Base-by-base conservation (phyloP, 2,797 vertebrate species). In the Chromobotia macracanthus region DNA sequence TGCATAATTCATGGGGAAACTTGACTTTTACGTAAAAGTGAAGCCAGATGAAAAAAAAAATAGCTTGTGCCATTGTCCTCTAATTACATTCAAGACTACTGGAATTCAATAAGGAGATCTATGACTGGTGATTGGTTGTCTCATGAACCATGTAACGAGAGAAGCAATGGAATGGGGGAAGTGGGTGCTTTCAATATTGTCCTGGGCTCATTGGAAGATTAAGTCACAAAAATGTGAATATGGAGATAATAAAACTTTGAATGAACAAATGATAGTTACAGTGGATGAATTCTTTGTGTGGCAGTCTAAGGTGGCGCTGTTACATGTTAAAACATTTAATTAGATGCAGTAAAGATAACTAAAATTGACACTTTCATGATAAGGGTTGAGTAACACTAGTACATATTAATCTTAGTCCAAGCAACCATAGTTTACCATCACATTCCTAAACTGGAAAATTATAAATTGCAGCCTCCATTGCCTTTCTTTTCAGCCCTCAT, bases 361-460 rank as follows among this genome's bases (percentile, higher is more conserved):
- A 18, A 28, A 72, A n/a, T 56, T n/a, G 31, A 60, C 15, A 7
- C 16, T 28, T 44, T 61, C 15, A 19, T 72, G 23, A 72, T 61
- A 15, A 19, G 38, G 38, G 21, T 21, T 28, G 3, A 16, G 46
- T n/a, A 28, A 1, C 3, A 38, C 25, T n/a, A 31, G 5, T 46
- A 50, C 18, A 51, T 28, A 64, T 56, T 44, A 58, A 44, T 75
- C 46, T 64, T 38, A 51, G 46, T 75, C 28, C 8, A 64, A 38
- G n/a, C 60, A 35, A 18, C 25, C n/a, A 38, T 51, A 21, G 38
- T 51, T 38, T 46, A 21, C 48, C 50, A 15, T 23, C 31, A n/a
- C n/a, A 89, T 90, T 90, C 86, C 89, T 92, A 89, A 85, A 88
- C 90, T 92, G 91, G 90, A 93, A 93, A 93, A 93, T 92, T 89